phyloP scores from a whole-genome alignment of 2,113 vertebrate species.

The Toxostoma redivivum region DNA sequence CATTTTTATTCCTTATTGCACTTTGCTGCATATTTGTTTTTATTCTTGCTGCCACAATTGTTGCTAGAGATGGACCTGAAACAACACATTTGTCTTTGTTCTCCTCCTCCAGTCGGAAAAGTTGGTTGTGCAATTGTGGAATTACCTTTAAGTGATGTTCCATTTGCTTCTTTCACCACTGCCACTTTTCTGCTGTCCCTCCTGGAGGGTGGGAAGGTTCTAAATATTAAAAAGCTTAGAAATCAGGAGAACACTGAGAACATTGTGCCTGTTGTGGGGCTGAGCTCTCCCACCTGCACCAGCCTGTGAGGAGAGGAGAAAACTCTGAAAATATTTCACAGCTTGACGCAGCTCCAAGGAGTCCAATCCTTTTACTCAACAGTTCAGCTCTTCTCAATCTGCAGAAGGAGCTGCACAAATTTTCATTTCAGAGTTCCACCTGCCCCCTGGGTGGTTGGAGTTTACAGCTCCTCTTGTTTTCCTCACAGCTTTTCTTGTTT shows the following conservation, averaged over 20 bases:
- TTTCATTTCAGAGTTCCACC: neutral
- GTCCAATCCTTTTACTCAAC: neutral
- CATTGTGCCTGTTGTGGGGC: neutral
- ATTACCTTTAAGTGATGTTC: neutral
- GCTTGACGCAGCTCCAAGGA: neutral
- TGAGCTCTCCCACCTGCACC: neutral
- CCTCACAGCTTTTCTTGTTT: conserved; percentile 28
- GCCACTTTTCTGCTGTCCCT: neutral
- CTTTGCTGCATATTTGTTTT: neutral
- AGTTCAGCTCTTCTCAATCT: neutral
- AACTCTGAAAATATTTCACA: neutral
- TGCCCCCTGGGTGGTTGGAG: conserved; percentile 24
- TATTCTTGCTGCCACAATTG: neutral
- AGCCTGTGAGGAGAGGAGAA: neutral
- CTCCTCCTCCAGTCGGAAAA: neutral
- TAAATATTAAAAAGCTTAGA: neutral
- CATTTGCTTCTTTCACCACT: neutral
- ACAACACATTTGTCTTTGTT: neutral
- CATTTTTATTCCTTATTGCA: neutral
- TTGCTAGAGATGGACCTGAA: neutral
- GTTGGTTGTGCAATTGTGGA: neutral
- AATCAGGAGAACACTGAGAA: neutral
- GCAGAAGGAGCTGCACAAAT: neutral
- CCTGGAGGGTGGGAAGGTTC: neutral
- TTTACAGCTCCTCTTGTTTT: conserved; percentile 39